Conservation (phyloP, 2,113 vertebrate species). For the Nyctibius bracteatus region DNA sequence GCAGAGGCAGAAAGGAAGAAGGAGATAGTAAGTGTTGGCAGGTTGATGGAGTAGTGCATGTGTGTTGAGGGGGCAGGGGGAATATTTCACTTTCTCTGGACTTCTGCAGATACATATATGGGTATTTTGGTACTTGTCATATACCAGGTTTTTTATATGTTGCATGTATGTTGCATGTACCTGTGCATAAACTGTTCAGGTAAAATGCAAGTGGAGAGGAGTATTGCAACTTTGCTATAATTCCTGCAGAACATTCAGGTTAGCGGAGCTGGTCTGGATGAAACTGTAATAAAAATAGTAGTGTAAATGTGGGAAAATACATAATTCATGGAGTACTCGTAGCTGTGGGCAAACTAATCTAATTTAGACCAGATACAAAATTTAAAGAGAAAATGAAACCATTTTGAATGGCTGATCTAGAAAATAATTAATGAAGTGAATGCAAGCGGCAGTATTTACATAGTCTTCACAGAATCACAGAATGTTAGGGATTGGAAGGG, state of each 20-base stretch:
- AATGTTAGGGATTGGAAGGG: too few relatives aligned
- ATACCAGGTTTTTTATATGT: not conserved
- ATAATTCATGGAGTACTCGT: not conserved
- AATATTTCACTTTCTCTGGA: not conserved
- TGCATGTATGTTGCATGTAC: rapidly evolving
- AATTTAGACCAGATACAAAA: not conserved
- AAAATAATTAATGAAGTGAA: not conserved
- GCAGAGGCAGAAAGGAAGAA: constrained; percentile 72
- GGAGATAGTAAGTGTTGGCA: constrained; percentile 76
- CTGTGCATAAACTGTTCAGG: not conserved
- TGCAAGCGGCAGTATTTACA: not conserved
- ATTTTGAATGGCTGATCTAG: not conserved
- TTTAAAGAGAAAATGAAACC: not conserved
- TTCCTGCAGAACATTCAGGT: not conserved
- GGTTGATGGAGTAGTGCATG: not conserved
- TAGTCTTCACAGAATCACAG: too few relatives aligned
- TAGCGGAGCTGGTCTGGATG: not conserved
- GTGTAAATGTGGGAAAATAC: not conserved
- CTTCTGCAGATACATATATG: not conserved
- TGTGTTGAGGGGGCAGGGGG: not conserved
- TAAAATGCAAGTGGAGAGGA: not conserved
- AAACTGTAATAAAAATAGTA: not conserved
- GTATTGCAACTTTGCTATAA: not conserved
- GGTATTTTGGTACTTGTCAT: not conserved
- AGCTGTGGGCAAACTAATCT: not conserved